Conservation (phyloP, 1,140 invertebrate genomes). For the Drosophila serrata region DNA sequence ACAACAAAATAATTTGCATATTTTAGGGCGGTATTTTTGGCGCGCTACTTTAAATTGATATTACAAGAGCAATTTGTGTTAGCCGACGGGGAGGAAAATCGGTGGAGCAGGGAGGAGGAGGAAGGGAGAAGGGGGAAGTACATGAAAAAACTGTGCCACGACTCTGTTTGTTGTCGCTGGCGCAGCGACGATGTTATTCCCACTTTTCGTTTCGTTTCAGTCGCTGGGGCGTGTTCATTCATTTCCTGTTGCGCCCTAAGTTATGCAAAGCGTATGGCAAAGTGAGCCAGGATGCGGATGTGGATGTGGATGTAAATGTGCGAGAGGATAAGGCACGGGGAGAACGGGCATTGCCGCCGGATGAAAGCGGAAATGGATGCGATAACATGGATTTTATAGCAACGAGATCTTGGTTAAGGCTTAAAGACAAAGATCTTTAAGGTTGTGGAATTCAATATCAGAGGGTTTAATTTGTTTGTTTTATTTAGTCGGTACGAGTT, state of each 20-base stretch:
- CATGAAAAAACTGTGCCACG: conserved; percentile 71
- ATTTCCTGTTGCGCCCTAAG: conserved; percentile 77
- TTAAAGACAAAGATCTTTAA: conserved; percentile 12
- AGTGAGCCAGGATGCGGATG: conserved; percentile 53
- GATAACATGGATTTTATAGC: conserved; percentile 8
- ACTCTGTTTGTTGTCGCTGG: conserved; percentile 38
- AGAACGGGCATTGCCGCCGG: not conserved
- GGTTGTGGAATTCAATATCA: not conserved
- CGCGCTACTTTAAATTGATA: conserved; percentile 74
- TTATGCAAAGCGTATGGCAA: conserved; percentile 78
- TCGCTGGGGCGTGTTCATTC: conserved; percentile 66
- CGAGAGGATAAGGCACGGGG: conserved; percentile 2
- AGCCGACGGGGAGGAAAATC: conserved; percentile 1
- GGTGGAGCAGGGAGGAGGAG: not conserved
- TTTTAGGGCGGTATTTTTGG: conserved; percentile 67
- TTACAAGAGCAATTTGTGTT: conserved; percentile 73
- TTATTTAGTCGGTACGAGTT: not conserved
- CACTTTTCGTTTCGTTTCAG: conserved; percentile 45
- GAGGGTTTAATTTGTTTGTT: not conserved
- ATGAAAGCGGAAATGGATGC: conserved; percentile 4
- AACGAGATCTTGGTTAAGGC: not conserved
- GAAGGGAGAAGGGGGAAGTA: conserved; percentile 23
- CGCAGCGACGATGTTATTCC: conserved; percentile 29
- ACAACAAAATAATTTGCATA: conserved; percentile 64
- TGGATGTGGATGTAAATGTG: conserved; percentile 22